Conservation (phyloP, 1,140 invertebrate species). For the Drosophila eugracilis region DNA sequence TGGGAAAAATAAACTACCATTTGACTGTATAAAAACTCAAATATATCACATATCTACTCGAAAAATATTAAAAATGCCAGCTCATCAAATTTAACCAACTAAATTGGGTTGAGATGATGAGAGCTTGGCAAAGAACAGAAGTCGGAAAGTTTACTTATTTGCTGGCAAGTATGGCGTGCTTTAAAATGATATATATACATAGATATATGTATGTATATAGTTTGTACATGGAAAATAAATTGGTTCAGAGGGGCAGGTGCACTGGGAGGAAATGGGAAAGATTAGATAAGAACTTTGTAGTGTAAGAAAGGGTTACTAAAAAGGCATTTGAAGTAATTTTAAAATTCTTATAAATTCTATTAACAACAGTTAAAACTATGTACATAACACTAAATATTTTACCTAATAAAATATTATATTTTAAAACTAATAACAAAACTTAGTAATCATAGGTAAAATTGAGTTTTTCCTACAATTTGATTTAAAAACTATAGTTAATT, state of each 20-base stretch:
- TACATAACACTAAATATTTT: no score
- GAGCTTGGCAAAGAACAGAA: slow-evolving; percentile 1
- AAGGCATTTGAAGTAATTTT: no score
- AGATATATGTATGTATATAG: slow-evolving; percentile 7
- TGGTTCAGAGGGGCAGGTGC: not conserved
- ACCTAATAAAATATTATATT: no score
- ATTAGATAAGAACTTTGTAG: no score
- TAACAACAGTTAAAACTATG: no score
- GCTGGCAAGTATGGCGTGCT: slow-evolving; percentile 2
- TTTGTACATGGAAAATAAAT: slow-evolving; percentile 27
- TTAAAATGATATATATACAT: slow-evolving; percentile 5
- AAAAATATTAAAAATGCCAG: slow-evolving; percentile 13
- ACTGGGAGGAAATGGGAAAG: not conserved
- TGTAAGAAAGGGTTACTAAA: no score
- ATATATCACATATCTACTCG: not conserved
- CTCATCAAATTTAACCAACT: not conserved
- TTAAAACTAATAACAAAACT: no score
- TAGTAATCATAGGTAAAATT: no score
- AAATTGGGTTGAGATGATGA: slow-evolving; percentile 10
- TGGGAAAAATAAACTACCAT: not conserved
- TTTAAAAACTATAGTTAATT: no score
- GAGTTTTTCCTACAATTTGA: no score
- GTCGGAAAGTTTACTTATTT: slow-evolving; percentile 8
- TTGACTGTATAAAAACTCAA: not conserved
- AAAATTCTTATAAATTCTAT: no score